Base-by-base conservation (phyloP, 2,888 invertebrate species). In the Sisyra terminalis region DNA sequence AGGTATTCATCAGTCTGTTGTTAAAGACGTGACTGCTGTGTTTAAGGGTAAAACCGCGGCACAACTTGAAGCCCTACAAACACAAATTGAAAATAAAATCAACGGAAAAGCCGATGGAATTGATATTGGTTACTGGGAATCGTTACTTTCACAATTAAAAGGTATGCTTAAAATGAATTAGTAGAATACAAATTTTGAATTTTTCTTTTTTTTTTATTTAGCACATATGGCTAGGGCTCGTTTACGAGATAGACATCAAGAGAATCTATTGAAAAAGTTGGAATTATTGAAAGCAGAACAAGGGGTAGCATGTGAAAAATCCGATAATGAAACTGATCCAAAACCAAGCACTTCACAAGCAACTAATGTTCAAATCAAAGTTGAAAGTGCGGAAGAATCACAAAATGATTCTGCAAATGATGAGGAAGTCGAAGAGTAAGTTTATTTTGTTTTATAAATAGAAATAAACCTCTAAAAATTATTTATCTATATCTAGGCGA, bases 91-190 rank as follows among this genome's bases (percentile, higher is more conserved):
- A 60, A 67, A 67, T 11, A 96, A 94, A 67, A 83, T 96, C 46
- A 71, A 71, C 51, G 80, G 82, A 1, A 78, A 82, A 47, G 77
- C 76, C 36, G 92, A 88, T 63, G 93, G 92, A 11, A 80, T 94
- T 37, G 97, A 97, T 66, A 83, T 96, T 48, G 89, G 90, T 37
- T 98, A 96, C 64, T 98, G 97, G 97, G 97, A 98, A 67, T 88
- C 89, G 39, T 65, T 98, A 48, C 69, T 94, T 29, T 88, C 88
- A n/a, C 92, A 94, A 60, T 68, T 98, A 8, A 92, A 90, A 67
- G 77, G 76, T 75, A 60, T 46, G 40, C 15, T 15, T 11, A 36
- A 24, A 15, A 11, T 14, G 13, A 3, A 7, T 40, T 11, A 18
- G 8, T 17, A 2, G n/a, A 31, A 36, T 39, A 14, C n/a, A 42